Evolutionary conservation across 1,140 invertebrate species (phyloP).

Genomic region (Argopecten irradians): DNA sequence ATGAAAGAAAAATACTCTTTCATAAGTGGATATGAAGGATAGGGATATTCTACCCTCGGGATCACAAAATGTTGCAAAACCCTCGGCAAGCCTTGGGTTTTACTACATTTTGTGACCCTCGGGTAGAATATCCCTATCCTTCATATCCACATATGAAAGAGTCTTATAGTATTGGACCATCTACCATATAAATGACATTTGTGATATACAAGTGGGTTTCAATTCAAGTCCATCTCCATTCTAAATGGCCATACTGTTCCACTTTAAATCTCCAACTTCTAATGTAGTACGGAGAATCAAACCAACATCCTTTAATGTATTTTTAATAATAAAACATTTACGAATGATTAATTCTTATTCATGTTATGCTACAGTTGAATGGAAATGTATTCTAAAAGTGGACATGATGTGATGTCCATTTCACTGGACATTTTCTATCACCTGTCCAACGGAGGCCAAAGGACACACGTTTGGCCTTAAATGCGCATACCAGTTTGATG

Average conservation of each 20-base stretch:
- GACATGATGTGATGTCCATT: conserved; percentile 6
- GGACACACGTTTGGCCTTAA: not conserved
- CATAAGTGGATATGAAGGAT: too few species aligned
- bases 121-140: too few species aligned
- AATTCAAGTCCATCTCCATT: not conserved
- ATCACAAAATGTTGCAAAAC: too few species aligned
- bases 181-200: not conserved
- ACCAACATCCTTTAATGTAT: not conserved
- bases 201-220: conserved; percentile 22
- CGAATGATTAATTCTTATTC: not conserved
- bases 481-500: not conserved
- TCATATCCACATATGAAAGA: too few species aligned
- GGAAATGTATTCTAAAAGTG: not conserved
- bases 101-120: too few species aligned
- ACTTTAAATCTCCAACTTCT: not conserved
- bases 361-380: not conserved
- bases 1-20: too few species aligned
- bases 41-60: too few species aligned
- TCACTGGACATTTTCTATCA: not conserved
- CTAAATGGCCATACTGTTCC: not conserved
- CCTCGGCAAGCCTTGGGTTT: too few species aligned
- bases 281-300: not conserved
- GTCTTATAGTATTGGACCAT: not conserved
- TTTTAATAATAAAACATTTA: not conserved
- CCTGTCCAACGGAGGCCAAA: not conserved